Percentiles rank a stretch among this genome's conserved stretches.
Conservation (phyloP, 1,140 invertebrate species). For the Protaetia brevitarsis region DNA sequence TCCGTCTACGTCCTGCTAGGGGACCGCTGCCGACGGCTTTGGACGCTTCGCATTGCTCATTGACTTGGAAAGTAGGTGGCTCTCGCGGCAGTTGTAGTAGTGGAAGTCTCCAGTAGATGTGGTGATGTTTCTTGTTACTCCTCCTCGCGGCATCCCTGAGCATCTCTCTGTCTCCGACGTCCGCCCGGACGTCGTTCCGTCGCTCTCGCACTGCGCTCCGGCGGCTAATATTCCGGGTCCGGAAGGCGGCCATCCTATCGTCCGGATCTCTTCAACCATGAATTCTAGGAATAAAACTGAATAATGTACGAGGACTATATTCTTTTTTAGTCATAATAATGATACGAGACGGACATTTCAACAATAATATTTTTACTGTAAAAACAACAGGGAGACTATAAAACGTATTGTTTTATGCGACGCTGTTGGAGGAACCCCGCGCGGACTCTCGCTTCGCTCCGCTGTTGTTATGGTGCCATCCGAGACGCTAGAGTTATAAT, state of each 20-base stretch:
- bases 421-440: background rate
- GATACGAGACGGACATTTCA: slow-evolving; percentile 17
- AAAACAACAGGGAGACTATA: slow-evolving; percentile 6
- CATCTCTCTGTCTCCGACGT: background rate
- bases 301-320: slow-evolving; percentile 31
- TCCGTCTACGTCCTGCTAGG: background rate
- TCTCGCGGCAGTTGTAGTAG: background rate
- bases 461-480: slow-evolving; percentile 2
- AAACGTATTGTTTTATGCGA: slow-evolving; percentile 10
- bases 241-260: slow-evolving; percentile 31
- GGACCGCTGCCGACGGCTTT: background rate
- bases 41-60: slow-evolving; percentile 28
- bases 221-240: slow-evolving; percentile 32
- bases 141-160: background rate
- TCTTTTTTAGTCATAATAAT: slow-evolving; percentile 19
- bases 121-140: slow-evolving; percentile 16
- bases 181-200: background rate
- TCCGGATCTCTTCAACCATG: slow-evolving; percentile 34
- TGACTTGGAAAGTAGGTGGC: slow-evolving; percentile 34
- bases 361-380: slow-evolving; percentile 16
- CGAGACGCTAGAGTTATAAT: too few species aligned
- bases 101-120: slow-evolving; percentile 25
- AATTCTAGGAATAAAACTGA: slow-evolving; percentile 35
- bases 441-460: too few species aligned
- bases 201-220: background rate